phyloP scores from a whole-genome alignment of 2,113 vertebrate species.

The Oryzias woworae region DNA sequence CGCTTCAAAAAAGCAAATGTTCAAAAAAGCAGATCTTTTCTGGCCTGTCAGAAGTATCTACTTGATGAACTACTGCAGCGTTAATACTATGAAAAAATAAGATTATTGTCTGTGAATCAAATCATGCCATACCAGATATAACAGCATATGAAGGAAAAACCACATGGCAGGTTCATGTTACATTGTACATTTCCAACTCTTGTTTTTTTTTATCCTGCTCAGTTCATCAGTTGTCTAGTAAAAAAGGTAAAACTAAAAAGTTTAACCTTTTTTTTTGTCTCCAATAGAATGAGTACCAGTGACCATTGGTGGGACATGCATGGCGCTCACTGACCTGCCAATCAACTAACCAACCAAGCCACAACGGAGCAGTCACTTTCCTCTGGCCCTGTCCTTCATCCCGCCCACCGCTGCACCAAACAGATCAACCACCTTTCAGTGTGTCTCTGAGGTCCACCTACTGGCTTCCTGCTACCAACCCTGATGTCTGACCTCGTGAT shows the following conservation, averaged over 20 bases:
- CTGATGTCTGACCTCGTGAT: constrained; percentile 45
- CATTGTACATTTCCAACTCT: background rate
- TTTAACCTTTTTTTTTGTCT: constrained; percentile 18
- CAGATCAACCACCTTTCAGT: constrained; percentile 70
- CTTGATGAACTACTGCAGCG: constrained; percentile 41
- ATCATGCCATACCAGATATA: constrained; percentile 4
- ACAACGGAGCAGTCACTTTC: constrained; percentile 82
- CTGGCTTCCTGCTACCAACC: constrained; percentile 58
- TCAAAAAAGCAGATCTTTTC: constrained; percentile 2
- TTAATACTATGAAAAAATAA: constrained; percentile 30
- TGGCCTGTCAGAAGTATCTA: constrained; percentile 6
- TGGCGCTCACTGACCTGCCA: constrained; percentile 71
- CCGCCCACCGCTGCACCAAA: constrained; percentile 74
- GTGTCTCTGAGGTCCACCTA: constrained; percentile 75
- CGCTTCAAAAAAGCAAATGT: constrained; percentile 34
- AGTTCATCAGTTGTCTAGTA: too few species aligned
- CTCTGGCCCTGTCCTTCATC: constrained; percentile 76
- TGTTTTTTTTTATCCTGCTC: constrained; percentile 31
- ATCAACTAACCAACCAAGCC: constrained; percentile 76
- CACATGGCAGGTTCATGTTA: constrained; percentile 9
- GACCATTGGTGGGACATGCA: constrained; percentile 80
- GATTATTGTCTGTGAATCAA: constrained; percentile 13
- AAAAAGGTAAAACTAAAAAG: too few species aligned
- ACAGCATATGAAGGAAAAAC: constrained; percentile 4
- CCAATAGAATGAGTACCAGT: constrained; percentile 88